These are phyloP conservation scores for Emys orbicularis DNA, from an alignment of 2,797 vertebrate species.

Conservation along the genomic window DNA sequence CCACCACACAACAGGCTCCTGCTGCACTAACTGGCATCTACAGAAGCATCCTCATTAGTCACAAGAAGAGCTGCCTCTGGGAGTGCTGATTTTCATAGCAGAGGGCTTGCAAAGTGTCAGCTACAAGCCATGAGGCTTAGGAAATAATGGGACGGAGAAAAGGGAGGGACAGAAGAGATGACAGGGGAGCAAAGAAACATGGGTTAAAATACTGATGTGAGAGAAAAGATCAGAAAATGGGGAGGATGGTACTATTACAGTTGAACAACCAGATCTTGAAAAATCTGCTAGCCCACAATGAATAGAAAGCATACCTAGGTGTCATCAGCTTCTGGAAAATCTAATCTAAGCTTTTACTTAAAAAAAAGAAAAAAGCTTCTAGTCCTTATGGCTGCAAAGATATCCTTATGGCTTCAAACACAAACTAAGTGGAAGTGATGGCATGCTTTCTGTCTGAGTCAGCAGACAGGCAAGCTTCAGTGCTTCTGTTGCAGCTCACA, in stretches of 20 bases:
- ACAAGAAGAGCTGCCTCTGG: not conserved
- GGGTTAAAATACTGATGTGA: not conserved
- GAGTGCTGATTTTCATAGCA: not conserved
- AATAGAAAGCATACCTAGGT: not conserved
- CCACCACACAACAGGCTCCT: not conserved
- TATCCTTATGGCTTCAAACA: not conserved
- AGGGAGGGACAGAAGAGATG: not conserved
- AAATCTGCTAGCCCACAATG: rapidly evolving
- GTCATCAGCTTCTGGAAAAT: not conserved
- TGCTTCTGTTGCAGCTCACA: not conserved
- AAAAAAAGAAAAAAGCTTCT: not conserved
- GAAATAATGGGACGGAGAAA: not conserved
- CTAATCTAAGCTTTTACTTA: not conserved
- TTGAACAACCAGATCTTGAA: not conserved
- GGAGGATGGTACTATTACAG: not conserved
- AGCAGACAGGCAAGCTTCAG: not conserved
- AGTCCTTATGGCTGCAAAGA: not conserved
- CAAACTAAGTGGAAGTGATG: not conserved
- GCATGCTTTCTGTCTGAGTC: not conserved
- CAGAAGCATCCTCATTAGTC: not conserved
- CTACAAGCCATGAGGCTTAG: not conserved
- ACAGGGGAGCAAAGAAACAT: not conserved
- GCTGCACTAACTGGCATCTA: not conserved
- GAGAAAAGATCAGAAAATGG: not conserved
- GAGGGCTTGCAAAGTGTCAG: rapidly evolving